Conservation (phyloP, 1,140 invertebrate genomes). For the Atta colombica region DNA sequence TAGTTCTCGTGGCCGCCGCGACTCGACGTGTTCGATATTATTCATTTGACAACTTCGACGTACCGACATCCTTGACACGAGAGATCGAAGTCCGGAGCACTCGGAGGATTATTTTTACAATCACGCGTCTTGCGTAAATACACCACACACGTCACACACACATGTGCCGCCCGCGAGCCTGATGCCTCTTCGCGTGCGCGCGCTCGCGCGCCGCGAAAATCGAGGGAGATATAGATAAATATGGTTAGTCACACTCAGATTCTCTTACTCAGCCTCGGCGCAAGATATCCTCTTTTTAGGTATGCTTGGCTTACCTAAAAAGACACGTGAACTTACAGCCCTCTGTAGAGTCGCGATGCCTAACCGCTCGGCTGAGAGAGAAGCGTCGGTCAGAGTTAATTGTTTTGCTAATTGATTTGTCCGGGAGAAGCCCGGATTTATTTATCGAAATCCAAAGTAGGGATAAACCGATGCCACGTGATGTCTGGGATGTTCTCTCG, state of each 20-base stretch:
- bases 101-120: conserved; percentile 67
- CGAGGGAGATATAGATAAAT: conserved; percentile 75
- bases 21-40: no score
- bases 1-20: no score
- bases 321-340: background rate
- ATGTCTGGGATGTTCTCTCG: background rate
- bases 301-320: background rate
- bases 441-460: background rate
- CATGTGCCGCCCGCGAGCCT: conserved; percentile 56
- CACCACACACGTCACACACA: conserved; percentile 14
- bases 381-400: background rate
- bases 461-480: background rate
- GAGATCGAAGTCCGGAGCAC: no score
- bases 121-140: conserved; percentile 66
- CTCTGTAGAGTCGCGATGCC: background rate
- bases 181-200: conserved; percentile 63
- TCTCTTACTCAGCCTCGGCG: background rate
- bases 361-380: background rate
- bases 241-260: conserved; percentile 78
- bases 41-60: no score
- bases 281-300: conserved; percentile 15
- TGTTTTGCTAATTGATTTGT: background rate
- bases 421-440: background rate
- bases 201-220: background rate
- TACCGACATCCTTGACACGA: no score